Conservation (phyloP, 2,797 vertebrate genomes). For the Uromys caudimaculatus region DNA sequence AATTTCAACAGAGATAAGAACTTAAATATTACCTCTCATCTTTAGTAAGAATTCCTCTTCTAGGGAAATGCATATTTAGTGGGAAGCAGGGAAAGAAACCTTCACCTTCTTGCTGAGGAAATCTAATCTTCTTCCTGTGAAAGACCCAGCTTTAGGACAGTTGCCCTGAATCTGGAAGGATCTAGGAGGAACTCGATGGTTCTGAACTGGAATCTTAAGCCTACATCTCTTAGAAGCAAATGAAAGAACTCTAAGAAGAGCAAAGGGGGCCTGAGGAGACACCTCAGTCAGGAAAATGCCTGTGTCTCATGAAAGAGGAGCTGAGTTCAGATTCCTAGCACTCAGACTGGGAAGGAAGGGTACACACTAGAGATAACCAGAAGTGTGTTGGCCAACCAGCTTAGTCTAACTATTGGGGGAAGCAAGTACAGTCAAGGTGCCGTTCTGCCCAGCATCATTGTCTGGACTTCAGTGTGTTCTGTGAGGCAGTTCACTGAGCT, state of each 20-base stretch:
- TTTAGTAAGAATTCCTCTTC: constrained; percentile 30
- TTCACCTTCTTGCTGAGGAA: background rate
- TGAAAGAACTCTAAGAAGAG: background rate
- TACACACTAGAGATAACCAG: too few species aligned
- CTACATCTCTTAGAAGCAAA: background rate
- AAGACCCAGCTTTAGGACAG: background rate
- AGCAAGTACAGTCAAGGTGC: too few species aligned
- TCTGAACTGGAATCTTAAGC: background rate
- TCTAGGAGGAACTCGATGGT: background rate
- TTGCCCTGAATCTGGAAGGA: background rate
- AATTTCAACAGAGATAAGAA: background rate
- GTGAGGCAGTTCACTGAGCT: background rate
- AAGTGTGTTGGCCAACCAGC: background rate
- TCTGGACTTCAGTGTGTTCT: background rate
- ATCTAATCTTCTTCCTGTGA: background rate
- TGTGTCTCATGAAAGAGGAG: background rate
- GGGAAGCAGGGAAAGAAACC: background rate
- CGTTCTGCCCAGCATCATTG: background rate
- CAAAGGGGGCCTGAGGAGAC: background rate
- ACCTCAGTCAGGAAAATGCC: background rate
- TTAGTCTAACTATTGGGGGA: background rate
- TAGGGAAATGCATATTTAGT: background rate
- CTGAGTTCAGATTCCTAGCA: background rate
- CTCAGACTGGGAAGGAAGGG: background rate
- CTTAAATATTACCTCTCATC: background rate